These are phyloP conservation scores for Chlorops oryzae DNA, from an alignment of 1,140 invertebrate genomes.

Conservation along the genomic window DNA sequence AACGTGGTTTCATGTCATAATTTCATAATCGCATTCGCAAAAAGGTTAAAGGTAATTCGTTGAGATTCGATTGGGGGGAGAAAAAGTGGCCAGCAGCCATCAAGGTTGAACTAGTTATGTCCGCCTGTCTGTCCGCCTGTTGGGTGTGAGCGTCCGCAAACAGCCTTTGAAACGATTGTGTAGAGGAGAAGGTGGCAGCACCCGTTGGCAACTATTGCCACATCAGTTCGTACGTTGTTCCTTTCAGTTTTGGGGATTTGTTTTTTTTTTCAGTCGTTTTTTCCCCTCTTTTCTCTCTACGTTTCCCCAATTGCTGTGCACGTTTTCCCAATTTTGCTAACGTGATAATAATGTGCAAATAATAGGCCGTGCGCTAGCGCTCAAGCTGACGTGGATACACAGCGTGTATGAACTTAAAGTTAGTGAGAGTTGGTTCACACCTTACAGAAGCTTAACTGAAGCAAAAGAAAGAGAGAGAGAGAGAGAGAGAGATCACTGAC, in stretches of 20 bases:
- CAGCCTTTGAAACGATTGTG: background rate
- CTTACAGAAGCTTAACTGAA: background rate
- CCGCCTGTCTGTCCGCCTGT: background rate
- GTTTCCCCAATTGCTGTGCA: background rate
- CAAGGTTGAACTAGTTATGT: conserved; percentile 13
- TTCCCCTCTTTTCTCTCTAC: background rate
- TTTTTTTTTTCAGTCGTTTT: conserved; percentile 2
- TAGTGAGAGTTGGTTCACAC: background rate
- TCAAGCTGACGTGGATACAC: background rate
- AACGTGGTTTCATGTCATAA: too few relatives aligned
- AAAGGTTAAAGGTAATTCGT: too few relatives aligned
- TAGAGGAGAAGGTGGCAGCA: too few relatives aligned
- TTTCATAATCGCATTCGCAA: too few relatives aligned
- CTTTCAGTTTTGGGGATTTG: background rate
- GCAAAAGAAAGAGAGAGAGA: background rate
- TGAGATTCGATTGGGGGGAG: too few relatives aligned
- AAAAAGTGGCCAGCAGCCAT: background rate
- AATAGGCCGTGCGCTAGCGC: conserved; percentile 31
- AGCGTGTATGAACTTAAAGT: background rate
- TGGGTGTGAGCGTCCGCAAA: conserved; percentile 3
- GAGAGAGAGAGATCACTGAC: background rate
- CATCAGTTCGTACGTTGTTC: background rate
- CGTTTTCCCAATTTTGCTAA: conserved; percentile 20
- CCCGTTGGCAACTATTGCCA: background rate
- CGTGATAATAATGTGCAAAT: conserved; percentile 49